phyloP scores from a whole-genome alignment of 1,140 invertebrate species.

The Drosophila melanica region DNA sequence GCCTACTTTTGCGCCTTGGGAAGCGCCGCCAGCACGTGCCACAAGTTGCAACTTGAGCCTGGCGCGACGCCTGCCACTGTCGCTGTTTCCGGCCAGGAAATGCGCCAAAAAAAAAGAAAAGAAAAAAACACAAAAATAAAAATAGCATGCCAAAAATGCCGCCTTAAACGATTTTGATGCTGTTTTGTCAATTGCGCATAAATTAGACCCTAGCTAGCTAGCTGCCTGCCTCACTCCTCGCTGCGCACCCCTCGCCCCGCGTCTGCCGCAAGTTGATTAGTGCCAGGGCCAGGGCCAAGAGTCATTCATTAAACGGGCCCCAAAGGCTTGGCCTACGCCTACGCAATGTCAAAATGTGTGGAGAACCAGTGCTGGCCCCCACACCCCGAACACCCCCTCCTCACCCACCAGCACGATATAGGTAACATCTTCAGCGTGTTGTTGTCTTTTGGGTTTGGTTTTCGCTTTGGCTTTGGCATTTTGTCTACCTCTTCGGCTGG shows the following conservation, averaged over 20 bases:
- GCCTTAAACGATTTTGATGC: background rate
- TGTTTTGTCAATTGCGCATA: conserved; percentile 51
- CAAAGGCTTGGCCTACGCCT: conserved; percentile 58
- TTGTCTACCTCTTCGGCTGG: conserved; percentile 27
- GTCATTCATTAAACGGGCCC: conserved; percentile 72
- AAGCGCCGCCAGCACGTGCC: conserved; percentile 42
- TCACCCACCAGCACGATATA: background rate
- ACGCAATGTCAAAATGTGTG: conserved; percentile 64
- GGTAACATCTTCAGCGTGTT: background rate
- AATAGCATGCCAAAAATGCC: conserved; percentile 1
- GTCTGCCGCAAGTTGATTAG: conserved; percentile 57
- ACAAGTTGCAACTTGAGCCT: conserved; percentile 51
- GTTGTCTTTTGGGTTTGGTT: conserved; percentile 19
- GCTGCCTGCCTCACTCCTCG: background rate
- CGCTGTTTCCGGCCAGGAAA: conserved; percentile 48
- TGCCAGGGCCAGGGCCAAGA: conserved; percentile 33
- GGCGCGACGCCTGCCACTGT: conserved; percentile 19
- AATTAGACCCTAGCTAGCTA: conserved; percentile 48
- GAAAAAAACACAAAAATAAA: background rate
- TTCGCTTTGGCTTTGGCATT: conserved; percentile 2
- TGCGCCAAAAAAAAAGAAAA: conserved; percentile 22
- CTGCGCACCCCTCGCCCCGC: background rate
- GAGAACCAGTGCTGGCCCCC: conserved; percentile 9
- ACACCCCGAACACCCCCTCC: background rate
- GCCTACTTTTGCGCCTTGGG: conserved; percentile 21